Percentiles rank a stretch among this genome's conserved stretches.
Conservation (phyloP, 2,113 vertebrate species). For the Baryphthengus martii region DNA sequence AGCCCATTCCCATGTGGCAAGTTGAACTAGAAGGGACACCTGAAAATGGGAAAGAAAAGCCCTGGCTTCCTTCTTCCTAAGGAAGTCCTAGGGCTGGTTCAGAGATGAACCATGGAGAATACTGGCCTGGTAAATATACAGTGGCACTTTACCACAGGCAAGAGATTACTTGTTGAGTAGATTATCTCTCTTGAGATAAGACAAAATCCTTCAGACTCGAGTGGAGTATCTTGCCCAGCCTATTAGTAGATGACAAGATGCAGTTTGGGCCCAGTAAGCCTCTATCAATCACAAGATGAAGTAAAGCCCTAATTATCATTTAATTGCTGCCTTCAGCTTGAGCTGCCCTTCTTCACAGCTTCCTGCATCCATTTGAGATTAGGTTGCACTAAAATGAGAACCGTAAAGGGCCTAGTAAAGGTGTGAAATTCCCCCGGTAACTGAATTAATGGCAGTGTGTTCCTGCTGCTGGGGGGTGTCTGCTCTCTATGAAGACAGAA, state of each 20-base stretch:
- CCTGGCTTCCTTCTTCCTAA: not conserved
- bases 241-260: constrained; percentile 77
- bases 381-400: constrained; percentile 62
- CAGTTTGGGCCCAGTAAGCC: constrained; percentile 74
- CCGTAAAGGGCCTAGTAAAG: constrained; percentile 52
- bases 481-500: constrained; percentile 43
- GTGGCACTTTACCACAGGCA: constrained; percentile 61
- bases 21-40: not conserved
- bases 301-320: constrained; percentile 83
- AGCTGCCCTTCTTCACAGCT: constrained; percentile 61
- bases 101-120: constrained; percentile 15
- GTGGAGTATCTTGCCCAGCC: constrained; percentile 73
- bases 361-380: constrained; percentile 60
- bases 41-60: not conserved
- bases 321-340: constrained; percentile 80
- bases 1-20: not conserved
- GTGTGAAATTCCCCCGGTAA: constrained; percentile 64
- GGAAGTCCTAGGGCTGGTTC: not conserved
- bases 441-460: constrained; percentile 55
- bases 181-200: constrained; percentile 80
- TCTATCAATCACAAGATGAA: constrained; percentile 87
- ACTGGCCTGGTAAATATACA: not conserved
- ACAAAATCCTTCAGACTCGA: constrained; percentile 75
- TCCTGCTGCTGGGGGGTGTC: constrained; percentile 57
- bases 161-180: constrained; percentile 76